Evolutionary conservation across 2,888 invertebrate species (phyloP).

Genomic region (Hydraecia micacea): DNA sequence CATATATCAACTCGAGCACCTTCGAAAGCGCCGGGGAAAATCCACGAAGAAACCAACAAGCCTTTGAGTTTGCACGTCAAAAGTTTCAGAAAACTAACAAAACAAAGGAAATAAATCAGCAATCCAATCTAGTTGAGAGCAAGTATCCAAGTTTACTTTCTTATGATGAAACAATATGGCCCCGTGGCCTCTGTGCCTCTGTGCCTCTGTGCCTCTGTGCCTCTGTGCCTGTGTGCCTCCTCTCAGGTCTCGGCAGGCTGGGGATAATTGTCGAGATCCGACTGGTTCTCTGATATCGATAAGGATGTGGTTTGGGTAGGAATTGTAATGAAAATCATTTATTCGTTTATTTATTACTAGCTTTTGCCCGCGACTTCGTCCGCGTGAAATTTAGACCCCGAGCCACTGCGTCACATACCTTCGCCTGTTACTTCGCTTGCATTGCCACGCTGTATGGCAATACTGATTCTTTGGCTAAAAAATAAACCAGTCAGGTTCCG

Average conservation of each 20-base stretch:
- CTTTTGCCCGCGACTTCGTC: no score
- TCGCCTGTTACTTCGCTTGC: no score
- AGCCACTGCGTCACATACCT: no score
- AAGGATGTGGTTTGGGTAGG: not conserved
- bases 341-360: not conserved
- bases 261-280: not conserved
- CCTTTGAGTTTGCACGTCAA: constrained; percentile 4
- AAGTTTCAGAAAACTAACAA: constrained; percentile 33
- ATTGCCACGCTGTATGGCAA: no score
- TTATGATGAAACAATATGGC: constrained; percentile 28
- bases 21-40: not conserved
- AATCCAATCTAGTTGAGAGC: constrained; percentile 39
- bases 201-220: not conserved
- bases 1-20: not conserved
- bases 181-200: not conserved
- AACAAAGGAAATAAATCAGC: constrained; percentile 40
- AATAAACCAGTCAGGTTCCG: no score
- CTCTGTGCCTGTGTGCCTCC: not conserved
- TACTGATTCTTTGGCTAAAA: no score
- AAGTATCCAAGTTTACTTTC: constrained; percentile 14
- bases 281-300: not conserved
- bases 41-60: not conserved
- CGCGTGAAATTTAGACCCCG: no score
- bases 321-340: not conserved
- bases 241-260: not conserved